Percentiles rank a stretch among this genome's conserved stretches.
Evolutionary conservation across 2,113 vertebrate species (phyloP).

Genomic region (Corvus moneduloides): DNA sequence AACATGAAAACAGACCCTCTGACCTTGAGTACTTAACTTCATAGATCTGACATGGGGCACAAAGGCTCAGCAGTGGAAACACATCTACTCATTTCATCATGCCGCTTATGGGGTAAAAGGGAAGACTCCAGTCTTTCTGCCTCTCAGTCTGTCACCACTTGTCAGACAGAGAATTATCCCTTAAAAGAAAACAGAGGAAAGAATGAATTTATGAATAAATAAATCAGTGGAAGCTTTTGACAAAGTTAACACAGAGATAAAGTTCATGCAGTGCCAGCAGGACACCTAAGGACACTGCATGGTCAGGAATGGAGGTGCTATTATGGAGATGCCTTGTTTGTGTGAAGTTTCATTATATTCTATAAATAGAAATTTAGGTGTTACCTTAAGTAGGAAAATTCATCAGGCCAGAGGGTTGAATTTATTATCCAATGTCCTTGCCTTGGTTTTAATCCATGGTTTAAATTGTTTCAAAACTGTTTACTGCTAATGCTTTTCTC

Average conservation of each 20-base stretch:
- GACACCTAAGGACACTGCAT: background rate
- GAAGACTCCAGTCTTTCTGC: background rate
- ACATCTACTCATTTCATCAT: background rate
- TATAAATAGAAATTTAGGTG: background rate
- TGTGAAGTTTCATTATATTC: background rate
- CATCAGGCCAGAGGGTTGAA: background rate
- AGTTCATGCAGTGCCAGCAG: background rate
- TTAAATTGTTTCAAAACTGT: background rate
- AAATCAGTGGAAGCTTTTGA: background rate
- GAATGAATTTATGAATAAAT: background rate
- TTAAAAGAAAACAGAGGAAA: background rate
- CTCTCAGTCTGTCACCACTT: background rate
- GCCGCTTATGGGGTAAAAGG: background rate
- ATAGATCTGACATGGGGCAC: background rate
- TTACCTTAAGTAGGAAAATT: background rate
- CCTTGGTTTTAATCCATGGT: background rate
- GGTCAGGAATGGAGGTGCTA: background rate
- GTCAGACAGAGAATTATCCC: background rate
- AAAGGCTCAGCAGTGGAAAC: background rate
- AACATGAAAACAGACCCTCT: background rate
- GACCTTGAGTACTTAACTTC: background rate
- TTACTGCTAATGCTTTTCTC: background rate
- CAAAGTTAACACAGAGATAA: background rate
- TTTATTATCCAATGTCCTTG: background rate
- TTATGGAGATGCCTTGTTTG: background rate